Base-by-base conservation (phyloP, 2,797 vertebrate species). In the Pipistrellus kuhlii region DNA sequence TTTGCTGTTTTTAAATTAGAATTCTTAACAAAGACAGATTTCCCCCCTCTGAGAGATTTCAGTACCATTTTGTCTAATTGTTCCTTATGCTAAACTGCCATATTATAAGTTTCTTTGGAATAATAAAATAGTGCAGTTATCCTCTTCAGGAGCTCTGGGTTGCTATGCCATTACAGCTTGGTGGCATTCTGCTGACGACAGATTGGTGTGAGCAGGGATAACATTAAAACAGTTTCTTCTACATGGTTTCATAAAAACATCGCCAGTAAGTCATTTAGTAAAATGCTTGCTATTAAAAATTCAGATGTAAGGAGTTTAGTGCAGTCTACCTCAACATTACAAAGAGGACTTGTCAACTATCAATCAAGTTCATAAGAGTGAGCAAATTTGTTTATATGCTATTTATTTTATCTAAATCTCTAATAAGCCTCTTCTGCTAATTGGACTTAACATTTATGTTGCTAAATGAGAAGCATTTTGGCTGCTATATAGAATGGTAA, bases 391-490 rank as follows among this genome's bases (percentile, higher is more conserved):
- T 98, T 98, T 98, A 90, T 94, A 86, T 89, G 78, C 83, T 98
- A 95, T 98, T 98, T 97, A 98, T 98, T 98, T 98, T 95, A 98
- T 98, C 97, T 97, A 98, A 98, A 98, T 98, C 97, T 97, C 97
- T 98, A 98, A 98, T 97, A 98, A 98, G 97, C 95, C 90, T 98
- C 2, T 53, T 98, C 96, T 97, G 96, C 96, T 98, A 98, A 98
- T 98, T 98, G 97, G 98, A 98, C 97, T 98, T 98, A 97, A 97
- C 96, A 97, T 98, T 98, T 98, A 97, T 98, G 97, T 98, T 98
- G 97, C 97, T 98, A 98, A 98, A 98, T 97, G 97, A 98, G 98
- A 98, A 98, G 94, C 88, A 35, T 98, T 98, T 98, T 98, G 98
- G 98, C 98, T 98, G 97, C 97, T 97, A 13, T 97, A 32, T 97